phyloP scores from a whole-genome alignment of 1,140 invertebrate species.

The Atta colombica region DNA sequence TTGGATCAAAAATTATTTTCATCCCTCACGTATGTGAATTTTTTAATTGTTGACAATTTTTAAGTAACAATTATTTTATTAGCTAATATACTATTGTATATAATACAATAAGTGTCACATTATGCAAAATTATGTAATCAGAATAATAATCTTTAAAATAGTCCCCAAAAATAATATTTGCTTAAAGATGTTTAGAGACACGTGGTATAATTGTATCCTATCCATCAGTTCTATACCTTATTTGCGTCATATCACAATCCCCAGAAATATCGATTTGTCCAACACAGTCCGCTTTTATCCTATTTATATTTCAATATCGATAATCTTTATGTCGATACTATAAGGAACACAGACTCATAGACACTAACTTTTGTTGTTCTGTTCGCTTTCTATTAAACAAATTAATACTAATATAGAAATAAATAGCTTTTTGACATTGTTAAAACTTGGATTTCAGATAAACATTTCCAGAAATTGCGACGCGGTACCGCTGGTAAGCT shows the following conservation, averaged over 20 bases:
- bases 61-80: not conserved
- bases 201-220: not conserved
- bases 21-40: slow-evolving; percentile 86
- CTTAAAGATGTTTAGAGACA: slow-evolving; percentile 27
- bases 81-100: not conserved
- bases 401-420: not conserved
- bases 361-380: slow-evolving; percentile 18
- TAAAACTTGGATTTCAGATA: slow-evolving; percentile 78
- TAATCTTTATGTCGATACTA: slow-evolving; percentile 34
- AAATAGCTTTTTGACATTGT: not conserved
- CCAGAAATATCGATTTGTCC: slow-evolving; percentile 67
- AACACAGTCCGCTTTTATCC: slow-evolving; percentile 35
- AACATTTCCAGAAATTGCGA: slow-evolving; percentile 86
- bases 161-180: slow-evolving; percentile 19
- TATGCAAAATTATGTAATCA: not conserved
- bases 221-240: slow-evolving; percentile 19
- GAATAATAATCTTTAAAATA: not conserved
- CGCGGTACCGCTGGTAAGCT: slow-evolving; percentile 86
- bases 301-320: slow-evolving; percentile 69
- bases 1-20: slow-evolving; percentile 86
- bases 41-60: not conserved
- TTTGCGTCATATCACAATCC: slow-evolving; percentile 41
- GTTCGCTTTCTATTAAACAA: not conserved
- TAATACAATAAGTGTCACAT: not conserved
- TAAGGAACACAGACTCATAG: slow-evolving; percentile 14